Evolutionary conservation across 2,113 vertebrate genomes (phyloP).

Genomic region (Phasianus colchicus): DNA sequence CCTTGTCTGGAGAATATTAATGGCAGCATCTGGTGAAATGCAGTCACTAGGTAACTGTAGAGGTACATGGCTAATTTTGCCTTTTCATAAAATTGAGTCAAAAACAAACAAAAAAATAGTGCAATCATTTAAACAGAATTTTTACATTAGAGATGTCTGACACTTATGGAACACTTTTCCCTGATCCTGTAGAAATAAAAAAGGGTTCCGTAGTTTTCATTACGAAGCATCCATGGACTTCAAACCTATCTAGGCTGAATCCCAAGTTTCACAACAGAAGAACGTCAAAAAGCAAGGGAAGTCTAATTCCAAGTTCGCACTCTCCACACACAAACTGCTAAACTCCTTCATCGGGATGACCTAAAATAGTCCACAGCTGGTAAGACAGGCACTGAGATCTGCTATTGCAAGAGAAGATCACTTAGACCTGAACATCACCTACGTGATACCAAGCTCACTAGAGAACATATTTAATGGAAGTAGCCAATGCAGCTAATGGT

Average conservation of each 20-base stretch:
- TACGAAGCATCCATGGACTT: neutral
- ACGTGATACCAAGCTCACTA: neutral
- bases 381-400: neutral
- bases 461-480: neutral
- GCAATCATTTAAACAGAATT: neutral
- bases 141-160: neutral
- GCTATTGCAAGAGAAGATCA: neutral
- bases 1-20: fast-evolving
- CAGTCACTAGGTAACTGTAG: neutral
- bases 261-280: neutral
- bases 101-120: neutral
- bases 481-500: neutral
- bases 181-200: neutral
- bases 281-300: neutral
- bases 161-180: neutral
- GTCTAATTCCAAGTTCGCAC: neutral
- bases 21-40: neutral
- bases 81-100: neutral
- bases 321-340: neutral
- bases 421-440: neutral
- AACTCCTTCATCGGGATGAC: neutral
- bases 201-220: neutral
- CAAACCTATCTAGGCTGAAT: fast-evolving
- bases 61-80: neutral
- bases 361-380: neutral